phyloP scores from a whole-genome alignment of 2,113 vertebrate genomes.

The Vombatus ursinus region DNA sequence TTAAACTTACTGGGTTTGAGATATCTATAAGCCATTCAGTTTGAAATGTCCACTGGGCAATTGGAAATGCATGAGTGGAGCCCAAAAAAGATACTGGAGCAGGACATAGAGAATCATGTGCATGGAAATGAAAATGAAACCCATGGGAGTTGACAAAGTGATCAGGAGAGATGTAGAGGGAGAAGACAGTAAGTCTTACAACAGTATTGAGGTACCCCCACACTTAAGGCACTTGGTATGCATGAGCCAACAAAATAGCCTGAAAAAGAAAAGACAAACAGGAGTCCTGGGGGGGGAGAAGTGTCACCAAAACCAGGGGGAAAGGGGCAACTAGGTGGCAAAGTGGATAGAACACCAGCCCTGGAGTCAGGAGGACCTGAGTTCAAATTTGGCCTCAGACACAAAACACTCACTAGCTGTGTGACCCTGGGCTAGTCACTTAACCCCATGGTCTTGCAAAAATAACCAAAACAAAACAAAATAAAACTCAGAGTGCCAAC shows the following conservation, averaged over 20 bases:
- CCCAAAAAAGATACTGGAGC: background rate
- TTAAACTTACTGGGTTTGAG: background rate
- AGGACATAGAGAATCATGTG: background rate
- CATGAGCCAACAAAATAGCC: background rate
- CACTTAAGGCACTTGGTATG: background rate
- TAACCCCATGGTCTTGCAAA: no score
- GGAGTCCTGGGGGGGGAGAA: background rate
- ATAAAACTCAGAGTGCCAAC: background rate
- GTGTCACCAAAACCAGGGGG: background rate
- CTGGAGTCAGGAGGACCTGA: no score
- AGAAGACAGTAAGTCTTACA: background rate
- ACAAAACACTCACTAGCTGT: no score
- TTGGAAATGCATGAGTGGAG: background rate
- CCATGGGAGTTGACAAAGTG: background rate
- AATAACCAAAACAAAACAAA: no score
- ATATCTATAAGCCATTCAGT: background rate
- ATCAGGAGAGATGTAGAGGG: background rate
- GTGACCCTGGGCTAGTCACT: no score
- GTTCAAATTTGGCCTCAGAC: no score
- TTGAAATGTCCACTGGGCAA: background rate
- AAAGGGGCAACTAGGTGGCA: background rate
- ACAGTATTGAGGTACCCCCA: background rate
- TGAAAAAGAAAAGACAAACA: background rate
- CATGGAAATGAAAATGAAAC: background rate
- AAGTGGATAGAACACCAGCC: no score